Evolutionary conservation across 1,140 invertebrate species (phyloP), one percentile per base, ranked within the genome.

Genomic region (Phortica variegata): DNA sequence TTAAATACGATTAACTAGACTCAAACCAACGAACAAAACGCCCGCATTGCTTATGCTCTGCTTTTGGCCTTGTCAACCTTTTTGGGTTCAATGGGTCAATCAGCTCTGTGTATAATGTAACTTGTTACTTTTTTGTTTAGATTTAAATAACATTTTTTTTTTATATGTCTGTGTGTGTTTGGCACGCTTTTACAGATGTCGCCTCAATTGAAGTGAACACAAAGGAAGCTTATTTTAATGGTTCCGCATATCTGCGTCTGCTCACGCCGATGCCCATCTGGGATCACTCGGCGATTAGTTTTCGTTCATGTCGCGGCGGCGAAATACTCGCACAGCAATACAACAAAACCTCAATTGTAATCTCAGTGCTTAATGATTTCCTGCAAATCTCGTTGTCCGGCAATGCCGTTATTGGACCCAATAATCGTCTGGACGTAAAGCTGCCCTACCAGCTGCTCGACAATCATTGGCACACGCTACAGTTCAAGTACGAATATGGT

Each of bases 141-240:
- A 6, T 29, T 29, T 7, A 6, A 6, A 29, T 29, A 12, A 29
- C 6, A 39, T 39, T 6, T 8, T 39, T 39, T 18, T 8, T 5
- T 39, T 39, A 17, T 16, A 42, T 19, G 10, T 6, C 19, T 19
- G 10, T 42, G 40, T 23, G n/a, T n/a, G n/a, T n/a, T n/a, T n/a
- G n/a, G n/a, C n/a, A n/a, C 40, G 26, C 38, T 41, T 38, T 54
- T 47, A 38, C 61, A 69, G 65, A 65, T 70, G 61, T 70, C 50
- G 52, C 52, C 37, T 58, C 65, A 9, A 58, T 65, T 45, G 79
- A 82, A 46, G 77, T 70, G 26, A 61, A 53, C 15, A 60, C 82
- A 26, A 82, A 86, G 18, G 88, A 91, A 77, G 88, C 86, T 15
- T 90, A 88, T 61, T 88, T 91, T 75, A 89, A 90, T 77, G 87